phyloP scores from a whole-genome alignment of 2,888 invertebrate species.

The Dryobotodes eremita region DNA sequence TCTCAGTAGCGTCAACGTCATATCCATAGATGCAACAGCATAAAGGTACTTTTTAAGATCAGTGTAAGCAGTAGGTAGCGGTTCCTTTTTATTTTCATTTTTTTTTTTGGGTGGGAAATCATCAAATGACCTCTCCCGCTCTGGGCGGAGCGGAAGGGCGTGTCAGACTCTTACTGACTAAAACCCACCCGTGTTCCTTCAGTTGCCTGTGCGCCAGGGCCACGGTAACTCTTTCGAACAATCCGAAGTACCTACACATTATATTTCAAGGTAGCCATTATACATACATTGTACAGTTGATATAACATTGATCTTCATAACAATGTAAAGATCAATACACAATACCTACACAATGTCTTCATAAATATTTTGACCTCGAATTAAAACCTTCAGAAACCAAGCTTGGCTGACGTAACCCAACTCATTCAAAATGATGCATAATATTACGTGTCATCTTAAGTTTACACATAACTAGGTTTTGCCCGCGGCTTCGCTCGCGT shows the following conservation, averaged over 20 bases:
- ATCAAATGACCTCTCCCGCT: no score
- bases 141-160: no score
- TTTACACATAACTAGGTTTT: no score
- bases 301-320: constrained; percentile 47
- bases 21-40: neutral
- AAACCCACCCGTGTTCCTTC: no score
- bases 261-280: constrained; percentile 37
- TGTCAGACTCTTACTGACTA: no score
- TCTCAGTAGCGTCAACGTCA: neutral
- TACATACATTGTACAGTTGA: neutral
- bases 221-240: no score
- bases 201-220: no score
- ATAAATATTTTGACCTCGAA: constrained; percentile 73
- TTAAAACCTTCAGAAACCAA: constrained; percentile 72
- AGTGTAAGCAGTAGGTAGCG: no score
- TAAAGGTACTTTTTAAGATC: neutral
- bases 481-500: no score
- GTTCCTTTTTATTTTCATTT: no score
- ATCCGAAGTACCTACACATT: neutral
- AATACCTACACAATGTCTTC: constrained; percentile 53
- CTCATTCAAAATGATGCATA: constrained; percentile 52
- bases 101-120: no score
- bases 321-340: constrained; percentile 29
- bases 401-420: constrained; percentile 64
- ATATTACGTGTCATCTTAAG: constrained; percentile 13